A percentile compares a stretch with the other conserved stretches of the same genome.
phyloP scores from a whole-genome alignment of 2,888 invertebrate species.

The Ophioninae sp. region DNA sequence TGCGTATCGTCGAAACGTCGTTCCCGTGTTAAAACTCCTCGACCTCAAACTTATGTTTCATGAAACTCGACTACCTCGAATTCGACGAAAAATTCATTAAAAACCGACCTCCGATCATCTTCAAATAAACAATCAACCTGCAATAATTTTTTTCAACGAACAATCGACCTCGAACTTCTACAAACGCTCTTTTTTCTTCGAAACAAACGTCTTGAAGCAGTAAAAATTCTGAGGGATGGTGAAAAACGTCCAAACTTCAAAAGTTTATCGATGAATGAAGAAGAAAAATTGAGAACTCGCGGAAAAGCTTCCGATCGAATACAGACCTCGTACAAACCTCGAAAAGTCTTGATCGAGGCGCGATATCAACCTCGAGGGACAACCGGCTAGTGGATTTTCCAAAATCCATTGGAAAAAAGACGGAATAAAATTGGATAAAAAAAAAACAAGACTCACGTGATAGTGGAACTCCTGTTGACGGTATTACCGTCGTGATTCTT shows the following conservation, averaged over 20 bases:
- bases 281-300: not conserved
- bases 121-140: not conserved
- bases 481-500: slow-evolving; percentile 78
- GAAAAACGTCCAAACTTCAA: not conserved
- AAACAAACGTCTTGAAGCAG: too few species aligned
- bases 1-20: slow-evolving; percentile 69
- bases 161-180: too few species aligned
- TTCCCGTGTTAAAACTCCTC: not conserved
- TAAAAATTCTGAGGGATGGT: too few species aligned
- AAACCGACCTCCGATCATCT: not conserved
- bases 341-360: not conserved
- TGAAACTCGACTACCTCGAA: too few species aligned
- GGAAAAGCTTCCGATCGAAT: not conserved
- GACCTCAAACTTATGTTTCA: not conserved
- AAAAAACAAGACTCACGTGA: slow-evolving; percentile 84
- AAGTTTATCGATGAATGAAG: not conserved
- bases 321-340: not conserved
- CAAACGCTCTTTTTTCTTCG: too few species aligned
- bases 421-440: slow-evolving; percentile 26
- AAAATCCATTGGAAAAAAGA: not conserved
- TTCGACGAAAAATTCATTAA: not conserved
- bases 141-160: not conserved
- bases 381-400: not conserved
- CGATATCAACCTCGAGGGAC: not conserved
- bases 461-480: slow-evolving; percentile 84